Evolutionary conservation across 2,797 vertebrate genomes (phyloP).

Genomic region (Lophius americanus): DNA sequence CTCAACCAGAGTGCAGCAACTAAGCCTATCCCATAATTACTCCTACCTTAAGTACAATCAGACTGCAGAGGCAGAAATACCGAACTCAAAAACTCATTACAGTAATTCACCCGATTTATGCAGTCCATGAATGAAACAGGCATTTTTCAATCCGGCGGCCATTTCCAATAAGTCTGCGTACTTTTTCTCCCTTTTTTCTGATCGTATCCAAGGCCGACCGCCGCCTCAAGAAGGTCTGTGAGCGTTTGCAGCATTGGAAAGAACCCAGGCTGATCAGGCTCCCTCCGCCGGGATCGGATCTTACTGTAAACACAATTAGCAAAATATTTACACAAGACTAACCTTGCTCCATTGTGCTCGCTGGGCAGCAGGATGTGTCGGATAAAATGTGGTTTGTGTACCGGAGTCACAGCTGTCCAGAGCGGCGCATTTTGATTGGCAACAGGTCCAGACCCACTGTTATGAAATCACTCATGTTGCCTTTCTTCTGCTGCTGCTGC

Average conservation of each 20-base stretch:
- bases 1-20: too few relatives aligned
- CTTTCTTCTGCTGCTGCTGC: slow-evolving; percentile 3
- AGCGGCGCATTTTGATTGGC: slow-evolving; percentile 58
- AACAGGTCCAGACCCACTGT: slow-evolving; percentile 30
- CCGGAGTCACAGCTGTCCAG: slow-evolving; percentile 50
- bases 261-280: slow-evolving; percentile 31
- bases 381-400: slow-evolving; percentile 56
- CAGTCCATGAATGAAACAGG: too few relatives aligned
- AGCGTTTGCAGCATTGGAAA: slow-evolving; percentile 27
- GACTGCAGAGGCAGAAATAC: too few relatives aligned
- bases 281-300: slow-evolving; percentile 42
- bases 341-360: slow-evolving; percentile 59
- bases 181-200: too few relatives aligned
- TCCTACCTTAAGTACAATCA: too few relatives aligned
- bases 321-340: slow-evolving; percentile 73
- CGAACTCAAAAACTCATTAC: too few relatives aligned
- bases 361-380: slow-evolving; percentile 57
- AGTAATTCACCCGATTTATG: too few relatives aligned
- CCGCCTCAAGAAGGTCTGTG: neutral
- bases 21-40: too few relatives aligned
- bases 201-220: neutral
- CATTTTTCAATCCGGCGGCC: neutral
- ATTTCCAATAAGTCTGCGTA: too few relatives aligned
- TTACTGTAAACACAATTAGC: slow-evolving; percentile 65
- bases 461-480: slow-evolving; percentile 32